Percentiles rank a stretch among this genome's conserved stretches.
Conservation (phyloP, 1,140 invertebrate genomes). For the Pinna nobilis region DNA sequence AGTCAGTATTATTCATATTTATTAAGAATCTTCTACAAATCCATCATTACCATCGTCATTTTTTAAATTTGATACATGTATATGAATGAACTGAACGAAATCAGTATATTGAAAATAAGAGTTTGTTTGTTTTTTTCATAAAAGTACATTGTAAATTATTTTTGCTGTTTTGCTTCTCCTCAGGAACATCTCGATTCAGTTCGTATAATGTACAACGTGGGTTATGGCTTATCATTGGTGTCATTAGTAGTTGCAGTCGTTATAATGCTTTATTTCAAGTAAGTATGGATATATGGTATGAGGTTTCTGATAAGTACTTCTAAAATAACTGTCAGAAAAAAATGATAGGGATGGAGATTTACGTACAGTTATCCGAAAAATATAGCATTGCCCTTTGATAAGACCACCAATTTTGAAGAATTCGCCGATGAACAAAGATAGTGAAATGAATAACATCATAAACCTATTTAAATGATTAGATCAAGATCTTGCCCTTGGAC, state of each 20-base stretch:
- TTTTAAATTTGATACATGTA: not conserved
- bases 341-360: too few relatives aligned
- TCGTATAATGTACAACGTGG: conserved; percentile 81
- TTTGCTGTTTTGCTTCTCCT: conserved; percentile 44
- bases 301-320: too few relatives aligned
- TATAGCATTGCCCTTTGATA: too few relatives aligned
- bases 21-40: not conserved
- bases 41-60: not conserved
- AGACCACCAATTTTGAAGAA: too few relatives aligned
- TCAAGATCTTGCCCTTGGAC: too few relatives aligned
- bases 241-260: conserved; percentile 81
- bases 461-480: too few relatives aligned
- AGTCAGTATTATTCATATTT: not conserved
- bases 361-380: too few relatives aligned
- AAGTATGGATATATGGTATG: conserved; percentile 69
- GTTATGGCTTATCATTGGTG: conserved; percentile 82
- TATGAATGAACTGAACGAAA: not conserved
- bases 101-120: not conserved
- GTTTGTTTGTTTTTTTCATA: not conserved
- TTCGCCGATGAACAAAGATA: too few relatives aligned
- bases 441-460: too few relatives aligned
- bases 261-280: conserved; percentile 83
- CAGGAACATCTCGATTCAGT: conserved; percentile 80
- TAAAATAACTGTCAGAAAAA: too few relatives aligned
- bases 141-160: not conserved